A percentile compares a stretch with the other conserved stretches of the same genome.
These are phyloP conservation scores for Rhyacophila brunnea DNA, from an alignment of 1,140 invertebrate species.

Conservation along the genomic window DNA sequence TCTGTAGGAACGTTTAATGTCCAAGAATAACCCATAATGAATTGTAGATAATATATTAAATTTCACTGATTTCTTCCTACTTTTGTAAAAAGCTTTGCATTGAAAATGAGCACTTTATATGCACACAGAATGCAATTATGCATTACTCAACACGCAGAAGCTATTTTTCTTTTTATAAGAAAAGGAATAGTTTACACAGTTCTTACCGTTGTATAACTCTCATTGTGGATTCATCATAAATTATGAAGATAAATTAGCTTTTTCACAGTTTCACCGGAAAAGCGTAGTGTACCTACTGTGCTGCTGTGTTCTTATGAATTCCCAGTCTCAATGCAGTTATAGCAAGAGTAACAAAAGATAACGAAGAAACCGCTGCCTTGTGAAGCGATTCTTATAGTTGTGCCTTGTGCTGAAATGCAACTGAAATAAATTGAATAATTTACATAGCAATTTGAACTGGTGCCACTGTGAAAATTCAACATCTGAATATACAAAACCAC, in stretches of 20 bases:
- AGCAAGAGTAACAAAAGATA: constrained; percentile 26
- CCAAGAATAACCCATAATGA: too few species aligned
- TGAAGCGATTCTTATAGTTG: constrained; percentile 12
- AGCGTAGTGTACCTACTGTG: too few species aligned
- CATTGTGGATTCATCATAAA: constrained; percentile 29
- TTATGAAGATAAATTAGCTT: constrained; percentile 31
- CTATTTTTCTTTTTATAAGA: too few species aligned
- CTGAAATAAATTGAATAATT: constrained; percentile 34
- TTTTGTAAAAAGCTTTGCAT: too few species aligned
- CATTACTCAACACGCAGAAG: too few species aligned
- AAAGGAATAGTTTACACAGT: too few species aligned
- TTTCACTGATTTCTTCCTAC: too few species aligned
- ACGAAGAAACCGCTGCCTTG: constrained; percentile 11
- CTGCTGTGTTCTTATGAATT: constrained; percentile 7
- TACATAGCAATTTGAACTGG: constrained; percentile 23
- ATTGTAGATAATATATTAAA: too few species aligned
- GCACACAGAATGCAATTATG: too few species aligned
- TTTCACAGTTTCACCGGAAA: constrained; percentile 10
- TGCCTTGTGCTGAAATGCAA: constrained; percentile 18
- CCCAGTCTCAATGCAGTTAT: constrained; percentile 14
- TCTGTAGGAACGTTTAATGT: too few species aligned
- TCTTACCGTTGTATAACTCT: not conserved
- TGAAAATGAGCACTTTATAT: too few species aligned
- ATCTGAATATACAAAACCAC: not conserved
- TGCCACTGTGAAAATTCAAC: constrained; percentile 10